Base-by-base conservation (phyloP, 2,113 vertebrate species). In the Pandion haliaetus region DNA sequence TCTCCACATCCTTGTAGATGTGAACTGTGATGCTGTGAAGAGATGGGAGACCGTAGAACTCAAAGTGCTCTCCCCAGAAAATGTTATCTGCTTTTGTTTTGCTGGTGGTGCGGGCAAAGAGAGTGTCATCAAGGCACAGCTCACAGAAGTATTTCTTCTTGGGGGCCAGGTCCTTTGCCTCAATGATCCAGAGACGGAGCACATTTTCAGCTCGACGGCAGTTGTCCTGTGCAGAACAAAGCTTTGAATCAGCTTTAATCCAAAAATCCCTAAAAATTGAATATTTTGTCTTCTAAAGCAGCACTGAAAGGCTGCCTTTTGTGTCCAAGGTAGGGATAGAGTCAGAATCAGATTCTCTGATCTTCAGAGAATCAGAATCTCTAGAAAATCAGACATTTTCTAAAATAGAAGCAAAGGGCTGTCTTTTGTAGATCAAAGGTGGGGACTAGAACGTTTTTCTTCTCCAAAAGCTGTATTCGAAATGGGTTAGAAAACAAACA, bases 141-240 rank as follows among this genome's bases (percentile, higher is more conserved):
- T 99, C 99, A 84, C 99, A 99, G 97, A 99, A 99, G 55, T 99
- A 99, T 73, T 99, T 99, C 98, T 99, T 99, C 96, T 99, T 99
- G 13, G 99, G 98, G 42, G 99, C 98, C 87, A 99, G 98, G 86
- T 99, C 99, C 98, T 99, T 99, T 96, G 99, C 99, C 96, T 99
- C 99, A 34, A 99, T 99, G 97, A 99, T 99, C 99, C 99, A 99
- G 88, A 99, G 98, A 4, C 99, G 98, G 62, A 99, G 99, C 70
- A 99, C 96, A 93, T 99, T 99, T 95, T 99, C 99, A 29, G 98
- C 98, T 70, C 99, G 98, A 23, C 98, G 98, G 84, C 99, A 99
- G 91, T 99, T 99, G 93, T 99, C 99, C 99, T 99, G 98, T 34
- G 86, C 79, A 93, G 67, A 96, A 80, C 42, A 65, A 93, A 83